A percentile compares a stretch with the other conserved stretches of the same genome.
phyloP scores from a whole-genome alignment of 2,113 vertebrate genomes.

The Ochotona princeps region DNA sequence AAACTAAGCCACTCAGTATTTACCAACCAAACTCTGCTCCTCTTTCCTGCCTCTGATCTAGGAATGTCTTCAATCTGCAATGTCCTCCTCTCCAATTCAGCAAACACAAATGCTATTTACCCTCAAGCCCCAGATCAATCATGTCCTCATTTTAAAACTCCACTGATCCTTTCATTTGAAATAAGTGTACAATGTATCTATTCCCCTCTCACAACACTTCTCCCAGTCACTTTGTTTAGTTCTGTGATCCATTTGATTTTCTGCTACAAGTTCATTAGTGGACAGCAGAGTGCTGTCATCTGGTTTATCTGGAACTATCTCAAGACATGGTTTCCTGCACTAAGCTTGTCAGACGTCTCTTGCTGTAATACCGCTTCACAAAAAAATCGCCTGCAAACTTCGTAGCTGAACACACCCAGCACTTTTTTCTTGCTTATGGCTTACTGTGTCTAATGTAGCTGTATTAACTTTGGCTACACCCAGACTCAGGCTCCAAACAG shows the following conservation, averaged over 20 bases:
- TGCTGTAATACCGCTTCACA: not conserved
- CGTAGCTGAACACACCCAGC: not conserved
- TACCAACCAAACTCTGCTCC: not conserved
- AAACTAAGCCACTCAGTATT: not conserved
- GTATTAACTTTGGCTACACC: not conserved
- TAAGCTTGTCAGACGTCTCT: not conserved
- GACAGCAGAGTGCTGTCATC: not conserved
- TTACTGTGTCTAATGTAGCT: not conserved
- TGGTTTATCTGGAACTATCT: constrained; percentile 21
- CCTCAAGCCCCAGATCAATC: not conserved
- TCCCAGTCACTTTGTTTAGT: not conserved
- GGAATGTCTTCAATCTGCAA: constrained; percentile 2
- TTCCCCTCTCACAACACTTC: not conserved
- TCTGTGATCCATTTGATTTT: not conserved
- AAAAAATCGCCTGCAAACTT: not conserved
- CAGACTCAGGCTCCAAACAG: not conserved
- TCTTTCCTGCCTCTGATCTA: not conserved
- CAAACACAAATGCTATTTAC: not conserved
- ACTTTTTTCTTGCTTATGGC: not conserved
- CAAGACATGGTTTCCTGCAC: constrained; percentile 13
- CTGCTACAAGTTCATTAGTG: not conserved
- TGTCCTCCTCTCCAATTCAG: not conserved
- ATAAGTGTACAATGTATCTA: not conserved
- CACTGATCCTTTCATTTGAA: not conserved
- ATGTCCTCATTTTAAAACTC: not conserved